Base-by-base conservation (phyloP, 1,140 invertebrate species). In the Bombus waltoni region DNA sequence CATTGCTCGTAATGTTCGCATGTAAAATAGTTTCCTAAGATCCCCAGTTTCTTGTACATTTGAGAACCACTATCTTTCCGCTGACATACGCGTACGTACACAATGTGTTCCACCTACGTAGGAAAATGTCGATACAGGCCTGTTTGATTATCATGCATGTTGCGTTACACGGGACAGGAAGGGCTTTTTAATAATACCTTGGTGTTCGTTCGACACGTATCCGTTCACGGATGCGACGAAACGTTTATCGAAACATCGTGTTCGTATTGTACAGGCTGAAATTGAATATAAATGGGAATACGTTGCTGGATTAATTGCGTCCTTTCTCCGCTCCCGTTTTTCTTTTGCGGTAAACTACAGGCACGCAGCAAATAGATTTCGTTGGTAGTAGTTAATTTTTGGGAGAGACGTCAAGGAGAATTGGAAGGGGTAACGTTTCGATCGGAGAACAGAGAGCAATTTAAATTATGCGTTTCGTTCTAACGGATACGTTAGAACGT, bases 91-190 rank as follows among this genome's bases (percentile, higher is more conserved):
- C 32, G 11, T 32, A 9, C 68, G n/a, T 66, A 11, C 38, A 44
- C 77, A 25, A 76, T 47, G 66, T 62, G 44, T 75, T 84, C 82
- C 35, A 89, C 87, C 87, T 74, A 88, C 88, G 83, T 70, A 83
- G 53, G n/a, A 38, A 77, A 59, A 66, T 70, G 42, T 78, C 83
- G 78, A 86, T 85, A 57, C 76, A 62, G 74, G 75, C 57, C n/a
- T 40, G 62, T 85, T 88, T 38, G 83, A 89, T 89, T 88, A 81
- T 65, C 77, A 89, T 89, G 87, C 74, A 78, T 35, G 87, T 88
- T 66, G 53, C 87, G 77, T 81, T 73, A 74, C 82, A 38, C 76
- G 65, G n/a, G 68, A 68, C 87, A 88, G 88, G 78, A 89, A 88
- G 87, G 82, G 47, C 66, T 73, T 74, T 88, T 89, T 85, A 89